phyloP scores from a whole-genome alignment of 2,113 vertebrate species.

The Zosterops borbonicus region DNA sequence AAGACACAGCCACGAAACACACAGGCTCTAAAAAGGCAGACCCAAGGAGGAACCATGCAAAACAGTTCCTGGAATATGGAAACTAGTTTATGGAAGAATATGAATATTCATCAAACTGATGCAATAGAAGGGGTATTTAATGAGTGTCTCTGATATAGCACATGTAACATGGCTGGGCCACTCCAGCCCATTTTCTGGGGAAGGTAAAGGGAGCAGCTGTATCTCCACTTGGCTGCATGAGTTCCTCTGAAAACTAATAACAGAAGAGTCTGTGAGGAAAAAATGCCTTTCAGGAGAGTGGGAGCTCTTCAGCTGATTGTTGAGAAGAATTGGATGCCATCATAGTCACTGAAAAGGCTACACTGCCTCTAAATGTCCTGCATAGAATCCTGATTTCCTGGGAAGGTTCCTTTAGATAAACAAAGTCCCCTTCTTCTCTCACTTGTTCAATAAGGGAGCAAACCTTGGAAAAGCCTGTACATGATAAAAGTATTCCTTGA shows the following conservation, averaged over 20 bases:
- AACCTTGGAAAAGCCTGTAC: not conserved
- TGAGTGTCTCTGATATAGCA: too few species aligned
- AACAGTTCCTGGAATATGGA: too few species aligned
- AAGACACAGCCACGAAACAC: too few species aligned
- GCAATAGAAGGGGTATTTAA: too few species aligned
- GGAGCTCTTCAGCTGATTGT: not conserved
- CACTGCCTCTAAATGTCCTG: not conserved
- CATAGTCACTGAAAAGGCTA: not conserved
- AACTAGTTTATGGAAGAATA: too few species aligned
- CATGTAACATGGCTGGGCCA: not conserved
- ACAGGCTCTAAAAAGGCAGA: too few species aligned
- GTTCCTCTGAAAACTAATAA: not conserved
- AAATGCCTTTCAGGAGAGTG: not conserved
- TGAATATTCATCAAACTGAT: too few species aligned
- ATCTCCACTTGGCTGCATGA: not conserved
- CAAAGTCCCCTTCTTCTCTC: not conserved
- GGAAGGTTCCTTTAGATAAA: not conserved
- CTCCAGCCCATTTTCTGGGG: not conserved
- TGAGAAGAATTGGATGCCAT: not conserved
- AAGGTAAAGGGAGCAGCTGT: not conserved
- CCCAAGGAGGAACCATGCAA: too few species aligned
- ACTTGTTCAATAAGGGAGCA: not conserved
- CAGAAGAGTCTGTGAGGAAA: not conserved
- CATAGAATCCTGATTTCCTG: not conserved
- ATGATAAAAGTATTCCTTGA: slow-evolving; percentile 5